Evolutionary conservation across 2,113 vertebrate species (phyloP).

Genomic region (Atlantisia rogersi): DNA sequence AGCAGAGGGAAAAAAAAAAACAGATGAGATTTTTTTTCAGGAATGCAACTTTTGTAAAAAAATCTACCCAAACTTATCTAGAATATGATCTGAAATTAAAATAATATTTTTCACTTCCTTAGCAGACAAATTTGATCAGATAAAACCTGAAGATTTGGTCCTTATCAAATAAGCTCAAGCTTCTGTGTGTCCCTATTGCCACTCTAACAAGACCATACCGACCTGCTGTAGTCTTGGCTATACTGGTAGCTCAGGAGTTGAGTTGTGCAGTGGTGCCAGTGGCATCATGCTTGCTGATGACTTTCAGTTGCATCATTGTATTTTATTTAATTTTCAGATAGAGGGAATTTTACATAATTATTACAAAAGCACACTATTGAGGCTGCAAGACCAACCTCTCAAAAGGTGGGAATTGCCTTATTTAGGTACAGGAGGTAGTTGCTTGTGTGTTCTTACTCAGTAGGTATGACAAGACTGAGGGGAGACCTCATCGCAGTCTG

Average conservation of each 20-base stretch:
- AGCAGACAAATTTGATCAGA: not conserved
- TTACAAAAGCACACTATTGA: not conserved
- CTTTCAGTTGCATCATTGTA: not conserved
- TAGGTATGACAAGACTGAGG: no score
- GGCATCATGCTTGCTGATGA: not conserved
- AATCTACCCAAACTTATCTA: not conserved
- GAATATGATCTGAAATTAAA: not conserved
- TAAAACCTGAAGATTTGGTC: not conserved
- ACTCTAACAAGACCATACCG: not conserved
- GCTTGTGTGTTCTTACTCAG: not conserved
- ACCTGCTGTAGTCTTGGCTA: not conserved
- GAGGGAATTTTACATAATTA: not conserved
- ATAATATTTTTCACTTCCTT: not conserved
- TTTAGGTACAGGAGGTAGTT: not conserved
- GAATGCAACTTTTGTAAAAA: not conserved
- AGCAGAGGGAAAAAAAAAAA: not conserved
- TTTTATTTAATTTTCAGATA: not conserved
- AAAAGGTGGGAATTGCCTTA: not conserved
- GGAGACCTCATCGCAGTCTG: no score
- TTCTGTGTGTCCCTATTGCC: not conserved
- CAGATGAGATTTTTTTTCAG: not conserved
- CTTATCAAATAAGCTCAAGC: not conserved
- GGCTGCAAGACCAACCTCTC: not conserved
- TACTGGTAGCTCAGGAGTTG: not conserved
- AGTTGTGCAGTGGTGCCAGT: not conserved